Evolutionary conservation across 1,140 invertebrate species (phyloP), one percentile per base, ranked within the genome.

Genomic region (Ips nitidus): DNA sequence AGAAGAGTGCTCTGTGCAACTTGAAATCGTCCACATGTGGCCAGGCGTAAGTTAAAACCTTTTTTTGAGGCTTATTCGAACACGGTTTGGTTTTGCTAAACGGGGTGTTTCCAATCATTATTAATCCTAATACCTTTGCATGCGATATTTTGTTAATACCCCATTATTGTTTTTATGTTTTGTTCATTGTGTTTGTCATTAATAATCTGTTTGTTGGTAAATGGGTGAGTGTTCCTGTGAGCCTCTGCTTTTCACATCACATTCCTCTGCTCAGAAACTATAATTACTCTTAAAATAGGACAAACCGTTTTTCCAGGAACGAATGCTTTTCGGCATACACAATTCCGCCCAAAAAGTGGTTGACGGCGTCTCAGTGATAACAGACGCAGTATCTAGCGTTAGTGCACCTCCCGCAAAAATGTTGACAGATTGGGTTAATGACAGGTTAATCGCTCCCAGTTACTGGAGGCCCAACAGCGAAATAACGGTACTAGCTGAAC

Each of bases 401-500:
- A 86, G 89, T 5, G 83, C 90, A 2, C 88, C 89, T 67, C 91
- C 91, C 7, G 87, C 91, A 1, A 90, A 87, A 76, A 83, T 84
- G 0, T 37, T 94, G 0, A 85, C 85, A 3, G 86, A 89, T 66
- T 93, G 90, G 90, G 84, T 92, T 1, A 87, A 91, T 1, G 91
- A 94, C 81, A 86, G 90, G 76, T 22, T 22, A 22, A 86, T 90
- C 64, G 90, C 90, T 8, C 93, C 93, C 1, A 85, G 85, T 37
- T 94, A 94, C 81, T 94, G 92, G 93, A 84, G 87, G 52, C 89
- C 91, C 4, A 94, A 94, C 79, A 82, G 86, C 70, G 87, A 92
- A 76, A 92, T 94, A 60, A 85, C 81, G 71, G 87, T 89, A 42
- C 60, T 37, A 57, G 37, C 40, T 40, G 52, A 42, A 37, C 38